These are phyloP conservation scores for Archivesica marissinica DNA, from an alignment of 1,140 invertebrate genomes.

Conservation along the genomic window DNA sequence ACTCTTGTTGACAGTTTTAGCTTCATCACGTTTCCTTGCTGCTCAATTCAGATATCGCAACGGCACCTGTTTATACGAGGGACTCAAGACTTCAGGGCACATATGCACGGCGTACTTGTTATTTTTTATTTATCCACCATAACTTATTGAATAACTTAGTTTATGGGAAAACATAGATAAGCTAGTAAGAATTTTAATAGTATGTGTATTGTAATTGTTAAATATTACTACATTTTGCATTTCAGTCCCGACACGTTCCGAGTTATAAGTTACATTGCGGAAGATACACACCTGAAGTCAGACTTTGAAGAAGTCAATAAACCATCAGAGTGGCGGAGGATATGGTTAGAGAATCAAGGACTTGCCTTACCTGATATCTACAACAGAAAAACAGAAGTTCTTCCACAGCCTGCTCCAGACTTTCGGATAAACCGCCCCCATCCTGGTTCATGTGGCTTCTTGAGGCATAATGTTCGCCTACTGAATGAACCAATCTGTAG, in stretches of 20 bases:
- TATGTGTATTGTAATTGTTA: too few species aligned
- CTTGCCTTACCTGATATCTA: slow-evolving; percentile 70
- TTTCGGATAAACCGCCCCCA: slow-evolving; percentile 78
- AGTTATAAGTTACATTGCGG: slow-evolving; percentile 79
- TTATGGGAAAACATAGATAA: too few species aligned
- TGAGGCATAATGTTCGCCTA: slow-evolving; percentile 76
- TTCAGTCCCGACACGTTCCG: slow-evolving; percentile 81
- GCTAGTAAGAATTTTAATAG: too few species aligned
- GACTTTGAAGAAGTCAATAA: slow-evolving; percentile 64
- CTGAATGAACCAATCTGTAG: slow-evolving; percentile 81
- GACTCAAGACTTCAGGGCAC: too few species aligned
- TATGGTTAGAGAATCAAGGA: slow-evolving; percentile 63
- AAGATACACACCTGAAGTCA: slow-evolving; percentile 68
- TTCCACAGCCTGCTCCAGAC: slow-evolving; percentile 73
- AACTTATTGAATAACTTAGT: too few species aligned
- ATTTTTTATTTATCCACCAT: too few species aligned
- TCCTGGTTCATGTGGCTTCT: slow-evolving; percentile 75
- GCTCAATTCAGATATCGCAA: too few species aligned
- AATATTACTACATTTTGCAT: too few species aligned
- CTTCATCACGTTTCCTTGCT: too few species aligned
- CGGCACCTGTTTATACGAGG: too few species aligned
- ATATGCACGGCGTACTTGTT: too few species aligned
- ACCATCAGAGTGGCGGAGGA: slow-evolving; percentile 61
- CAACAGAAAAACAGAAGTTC: slow-evolving; percentile 68
- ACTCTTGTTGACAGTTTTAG: too few species aligned